These are phyloP conservation scores for Alviniconcha strummeri DNA, from an alignment of 2,888 invertebrate genomes.

Conservation along the genomic window DNA sequence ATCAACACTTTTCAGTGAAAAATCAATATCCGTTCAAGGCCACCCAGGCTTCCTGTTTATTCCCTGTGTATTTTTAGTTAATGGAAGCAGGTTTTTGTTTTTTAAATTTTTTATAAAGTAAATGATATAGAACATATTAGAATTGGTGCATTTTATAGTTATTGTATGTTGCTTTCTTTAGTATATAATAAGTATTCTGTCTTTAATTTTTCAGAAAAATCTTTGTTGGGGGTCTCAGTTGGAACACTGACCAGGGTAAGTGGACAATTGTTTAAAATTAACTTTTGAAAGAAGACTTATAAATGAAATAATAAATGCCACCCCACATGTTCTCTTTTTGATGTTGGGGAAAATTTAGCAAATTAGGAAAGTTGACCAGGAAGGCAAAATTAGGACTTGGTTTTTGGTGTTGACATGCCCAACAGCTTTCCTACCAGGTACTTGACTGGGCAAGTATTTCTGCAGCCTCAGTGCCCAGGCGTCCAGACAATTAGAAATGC, in stretches of 20 bases:
- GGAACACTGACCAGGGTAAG: constrained; percentile 70
- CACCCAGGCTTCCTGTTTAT: too few species aligned
- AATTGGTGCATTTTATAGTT: not conserved
- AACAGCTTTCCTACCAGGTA: too few species aligned
- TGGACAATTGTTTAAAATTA: constrained; percentile 1
- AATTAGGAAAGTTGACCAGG: not conserved
- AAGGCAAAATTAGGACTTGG: not conserved
- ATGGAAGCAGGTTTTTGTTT: not conserved
- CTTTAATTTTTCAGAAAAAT: constrained; percentile 63
- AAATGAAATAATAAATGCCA: not conserved
- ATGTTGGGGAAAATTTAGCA: not conserved
- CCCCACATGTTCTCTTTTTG: not conserved
- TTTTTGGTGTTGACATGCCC: constrained; percentile 2
- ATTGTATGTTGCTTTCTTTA: not conserved
- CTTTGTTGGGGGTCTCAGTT: constrained; percentile 70
- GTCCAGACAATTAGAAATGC: too few species aligned
- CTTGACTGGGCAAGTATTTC: too few species aligned
- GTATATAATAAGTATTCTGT: not conserved
- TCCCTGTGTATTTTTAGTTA: not conserved
- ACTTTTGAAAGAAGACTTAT: not conserved
- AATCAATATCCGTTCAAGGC: too few species aligned
- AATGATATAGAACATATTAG: not conserved
- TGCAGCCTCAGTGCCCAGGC: too few species aligned
- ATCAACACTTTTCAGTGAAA: too few species aligned
- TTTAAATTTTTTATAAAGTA: not conserved